phyloP scores from a whole-genome alignment of 2,113 vertebrate species.

The Carollia perspicillata region DNA sequence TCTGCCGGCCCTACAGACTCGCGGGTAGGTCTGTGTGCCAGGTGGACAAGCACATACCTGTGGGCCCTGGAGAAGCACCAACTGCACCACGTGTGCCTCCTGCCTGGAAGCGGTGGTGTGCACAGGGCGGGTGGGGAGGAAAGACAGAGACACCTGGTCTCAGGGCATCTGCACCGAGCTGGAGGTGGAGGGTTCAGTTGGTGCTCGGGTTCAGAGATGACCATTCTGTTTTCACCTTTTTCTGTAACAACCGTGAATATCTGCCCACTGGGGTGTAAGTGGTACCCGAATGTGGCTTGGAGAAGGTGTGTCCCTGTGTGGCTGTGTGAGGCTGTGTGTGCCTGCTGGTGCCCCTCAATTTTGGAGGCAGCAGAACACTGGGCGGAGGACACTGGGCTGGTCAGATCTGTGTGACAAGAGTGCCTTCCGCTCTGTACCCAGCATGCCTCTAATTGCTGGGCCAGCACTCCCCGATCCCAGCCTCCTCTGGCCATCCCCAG shows the following conservation, averaged over 20 bases:
- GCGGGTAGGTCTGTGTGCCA: conserved; percentile 82
- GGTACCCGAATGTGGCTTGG: neutral
- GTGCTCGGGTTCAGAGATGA: neutral
- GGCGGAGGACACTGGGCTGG: neutral
- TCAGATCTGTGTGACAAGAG: neutral
- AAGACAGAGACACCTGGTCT: neutral
- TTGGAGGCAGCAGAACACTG: neutral
- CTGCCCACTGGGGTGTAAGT: too few species aligned
- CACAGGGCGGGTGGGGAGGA: neutral
- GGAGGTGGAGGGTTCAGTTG: neutral
- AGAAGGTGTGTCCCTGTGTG: neutral
- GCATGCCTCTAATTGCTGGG: neutral
- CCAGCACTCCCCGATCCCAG: neutral
- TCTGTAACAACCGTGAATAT: neutral
- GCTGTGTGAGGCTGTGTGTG: neutral
- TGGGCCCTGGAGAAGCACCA: neutral
- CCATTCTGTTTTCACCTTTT: neutral
- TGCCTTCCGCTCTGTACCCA: neutral
- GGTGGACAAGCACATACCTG: accelerated
- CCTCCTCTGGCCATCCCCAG: neutral
- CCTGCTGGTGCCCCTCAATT: neutral
- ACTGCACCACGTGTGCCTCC: neutral
- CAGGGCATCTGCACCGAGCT: neutral
- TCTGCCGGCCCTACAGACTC: conserved; percentile 91
- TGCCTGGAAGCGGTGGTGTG: neutral